phyloP scores from a whole-genome alignment of 1,140 invertebrate species.

The Leptoteleia sp. region DNA sequence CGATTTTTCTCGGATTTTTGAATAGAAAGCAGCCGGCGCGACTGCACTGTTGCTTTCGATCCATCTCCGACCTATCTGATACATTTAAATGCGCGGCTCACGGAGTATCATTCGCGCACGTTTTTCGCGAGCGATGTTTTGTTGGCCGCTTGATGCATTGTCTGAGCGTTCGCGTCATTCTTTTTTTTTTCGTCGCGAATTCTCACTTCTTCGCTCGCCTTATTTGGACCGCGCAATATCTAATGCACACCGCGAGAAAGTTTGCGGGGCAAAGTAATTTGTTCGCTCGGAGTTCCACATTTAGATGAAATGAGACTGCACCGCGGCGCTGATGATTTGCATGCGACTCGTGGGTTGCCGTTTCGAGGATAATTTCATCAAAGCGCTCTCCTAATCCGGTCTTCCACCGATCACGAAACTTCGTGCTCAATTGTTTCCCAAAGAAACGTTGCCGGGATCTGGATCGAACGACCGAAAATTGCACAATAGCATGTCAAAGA shows the following conservation, averaged over 20 bases:
- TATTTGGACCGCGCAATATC: conserved; percentile 57
- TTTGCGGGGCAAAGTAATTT: conserved; percentile 60
- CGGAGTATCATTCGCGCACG: conserved; percentile 44
- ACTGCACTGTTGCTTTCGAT: conserved; percentile 52
- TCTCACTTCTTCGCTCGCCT: conserved; percentile 56
- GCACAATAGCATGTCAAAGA: conserved; percentile 36
- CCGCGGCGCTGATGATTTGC: conserved; percentile 53
- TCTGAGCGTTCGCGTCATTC: conserved; percentile 31
- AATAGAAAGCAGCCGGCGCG: conserved; percentile 37
- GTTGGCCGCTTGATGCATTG: conserved; percentile 34
- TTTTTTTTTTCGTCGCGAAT: conserved; percentile 55
- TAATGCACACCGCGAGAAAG: conserved; percentile 60
- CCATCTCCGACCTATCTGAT: conserved; percentile 46
- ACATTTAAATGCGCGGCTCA: conserved; percentile 36
- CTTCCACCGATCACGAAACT: conserved; percentile 55
- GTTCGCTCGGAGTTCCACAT: conserved; percentile 62
- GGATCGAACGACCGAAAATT: conserved; percentile 55
- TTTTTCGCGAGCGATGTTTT: conserved; percentile 44
- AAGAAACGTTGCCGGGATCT: conserved; percentile 44
- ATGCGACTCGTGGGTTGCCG: conserved; percentile 51
- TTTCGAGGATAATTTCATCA: conserved; percentile 59
- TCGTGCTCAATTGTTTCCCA: conserved; percentile 58
- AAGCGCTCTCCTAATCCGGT: conserved; percentile 60
- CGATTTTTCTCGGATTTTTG: conserved; percentile 53
- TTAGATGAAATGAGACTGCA: conserved; percentile 63